Conservation (phyloP, 2,888 invertebrate species). For the Pyrgus malvae region DNA sequence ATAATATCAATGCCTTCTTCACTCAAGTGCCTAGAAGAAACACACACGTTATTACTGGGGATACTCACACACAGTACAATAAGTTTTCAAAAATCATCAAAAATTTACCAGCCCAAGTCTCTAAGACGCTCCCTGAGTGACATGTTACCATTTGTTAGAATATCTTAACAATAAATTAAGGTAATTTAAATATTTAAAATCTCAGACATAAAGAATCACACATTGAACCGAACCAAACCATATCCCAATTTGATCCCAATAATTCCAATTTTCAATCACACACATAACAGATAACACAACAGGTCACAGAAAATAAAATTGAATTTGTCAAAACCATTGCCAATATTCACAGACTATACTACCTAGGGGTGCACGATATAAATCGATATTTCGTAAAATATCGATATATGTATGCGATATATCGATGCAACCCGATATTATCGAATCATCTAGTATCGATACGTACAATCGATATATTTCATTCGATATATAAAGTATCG, state of each 20-base stretch:
- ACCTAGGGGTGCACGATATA: too few relatives aligned
- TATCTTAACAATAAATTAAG: conserved; percentile 62
- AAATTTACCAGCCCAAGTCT: conserved; percentile 85
- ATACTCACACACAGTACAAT: conserved; percentile 5
- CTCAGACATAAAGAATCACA: conserved; percentile 54
- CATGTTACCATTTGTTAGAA: conserved; percentile 73
- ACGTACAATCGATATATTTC: too few relatives aligned
- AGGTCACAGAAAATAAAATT: too few relatives aligned
- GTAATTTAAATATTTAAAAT: conserved; percentile 59
- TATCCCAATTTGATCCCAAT: too few relatives aligned
- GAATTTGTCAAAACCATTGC: too few relatives aligned
- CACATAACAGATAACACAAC: neutral
- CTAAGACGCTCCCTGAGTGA: conserved; percentile 83
- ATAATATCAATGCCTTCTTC: conserved; percentile 86
- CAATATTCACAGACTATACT: too few relatives aligned
- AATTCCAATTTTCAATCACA: too few relatives aligned
- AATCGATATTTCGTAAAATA: too few relatives aligned
- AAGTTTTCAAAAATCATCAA: neutral
- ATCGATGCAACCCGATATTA: too few relatives aligned
- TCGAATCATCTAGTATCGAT: too few relatives aligned
- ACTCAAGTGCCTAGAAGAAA: conserved; percentile 85
- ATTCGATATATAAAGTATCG: too few relatives aligned
- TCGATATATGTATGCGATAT: too few relatives aligned
- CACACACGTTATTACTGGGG: conserved; percentile 35
- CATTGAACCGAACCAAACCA: conserved; percentile 40